Base-by-base conservation (phyloP, 2,888 invertebrate species). In the Drosophila mayaguana region DNA sequence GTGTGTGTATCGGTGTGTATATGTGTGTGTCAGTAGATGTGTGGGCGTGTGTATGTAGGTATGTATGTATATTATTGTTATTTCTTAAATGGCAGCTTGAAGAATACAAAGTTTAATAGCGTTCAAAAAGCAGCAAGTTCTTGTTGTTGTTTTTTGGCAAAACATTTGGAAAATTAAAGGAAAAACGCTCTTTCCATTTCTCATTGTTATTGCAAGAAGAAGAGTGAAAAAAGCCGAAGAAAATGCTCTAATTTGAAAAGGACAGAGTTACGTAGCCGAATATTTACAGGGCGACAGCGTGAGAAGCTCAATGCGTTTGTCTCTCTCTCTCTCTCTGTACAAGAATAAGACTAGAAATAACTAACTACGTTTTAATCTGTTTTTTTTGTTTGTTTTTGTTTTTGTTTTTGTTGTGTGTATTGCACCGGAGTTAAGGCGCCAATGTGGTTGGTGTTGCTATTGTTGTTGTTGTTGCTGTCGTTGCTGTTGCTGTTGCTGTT, bases 211-310 rank as follows among this genome's bases (percentile, higher is more conserved):
- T 48, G 48, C 28, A 48, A 28, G 28, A 25, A 18, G 61, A 11
- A 42, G 18, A 11, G 18, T 11, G 42, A 18, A 11, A 18, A 12
- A 12, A 55, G 25, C 43, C 32, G 28, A 14, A 40, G 20, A 53
- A 57, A 61, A 28, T 14, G 9, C 18, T n/a, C 4, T 20, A 46
- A 46, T 18, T 63, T 38, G 16, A 45, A 71, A 61, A 63, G 60
- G 62, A 79, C 69, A 76, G 87, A 87, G 90, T 89, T 83, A 86
- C 90, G 90, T 78, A 91, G 90, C 90, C 88, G 89, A 90, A 88
- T 91, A 89, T 90, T 85, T 90, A 80, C 75, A 80, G 68, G 67
- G 78, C 64, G 63, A 51, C 61, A 66, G 54, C 7, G 18, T 54
- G 54, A 66, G 63, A 60, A 65, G 36, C 36, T 64, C 55, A 43